These are phyloP conservation scores for Ginglymostoma cirratum DNA, from an alignment of 2,113 vertebrate species.

Conservation along the genomic window DNA sequence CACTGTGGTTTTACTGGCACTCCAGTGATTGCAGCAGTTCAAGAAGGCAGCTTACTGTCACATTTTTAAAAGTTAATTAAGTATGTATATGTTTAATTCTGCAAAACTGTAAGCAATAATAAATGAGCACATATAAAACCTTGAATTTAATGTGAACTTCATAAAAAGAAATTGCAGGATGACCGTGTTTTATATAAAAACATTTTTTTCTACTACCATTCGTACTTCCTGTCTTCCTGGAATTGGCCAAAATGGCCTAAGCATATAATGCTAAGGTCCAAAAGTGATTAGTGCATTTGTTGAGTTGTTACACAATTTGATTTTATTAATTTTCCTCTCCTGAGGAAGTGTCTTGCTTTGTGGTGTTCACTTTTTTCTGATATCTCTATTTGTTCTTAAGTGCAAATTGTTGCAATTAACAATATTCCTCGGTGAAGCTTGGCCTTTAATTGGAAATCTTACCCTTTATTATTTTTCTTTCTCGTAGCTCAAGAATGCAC, in stretches of 20 bases:
- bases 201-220: background rate
- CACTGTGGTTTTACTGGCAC: too few relatives aligned
- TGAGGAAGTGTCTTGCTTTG: background rate
- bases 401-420: background rate
- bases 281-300: background rate
- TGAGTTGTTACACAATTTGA: background rate
- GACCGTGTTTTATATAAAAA: background rate
- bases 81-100: background rate
- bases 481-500: constrained; percentile 64
- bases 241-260: background rate
- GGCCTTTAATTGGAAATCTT: background rate
- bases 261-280: too few relatives aligned
- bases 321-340: background rate
- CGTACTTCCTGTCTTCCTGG: background rate
- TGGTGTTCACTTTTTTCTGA: background rate
- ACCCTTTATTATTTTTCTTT: constrained; percentile 39
- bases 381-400: background rate
- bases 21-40: too few relatives aligned
- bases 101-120: background rate
- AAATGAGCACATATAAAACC: background rate
- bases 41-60: too few relatives aligned
- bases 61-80: background rate
- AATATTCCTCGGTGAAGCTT: background rate
- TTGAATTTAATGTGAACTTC: background rate
- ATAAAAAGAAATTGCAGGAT: background rate